Evolutionary conservation across 2,113 vertebrate genomes (phyloP), one percentile per base, ranked within the genome.

Genomic region (Sinocyclocheilus maitianheensis): DNA sequence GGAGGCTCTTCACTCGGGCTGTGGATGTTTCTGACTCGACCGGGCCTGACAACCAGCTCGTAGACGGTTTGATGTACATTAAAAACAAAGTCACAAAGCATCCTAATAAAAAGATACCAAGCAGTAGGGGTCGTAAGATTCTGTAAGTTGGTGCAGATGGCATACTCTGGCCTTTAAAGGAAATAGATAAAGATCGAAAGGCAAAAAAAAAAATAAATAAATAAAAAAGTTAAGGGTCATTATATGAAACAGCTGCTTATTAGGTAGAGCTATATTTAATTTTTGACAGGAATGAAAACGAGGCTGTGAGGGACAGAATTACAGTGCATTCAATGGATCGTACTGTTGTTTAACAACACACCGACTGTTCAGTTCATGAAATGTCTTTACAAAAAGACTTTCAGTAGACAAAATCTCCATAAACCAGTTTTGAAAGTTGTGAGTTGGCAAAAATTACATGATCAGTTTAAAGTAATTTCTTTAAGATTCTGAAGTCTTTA

Each of bases 11-110:
- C 89, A 97, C 97, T 90, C 95, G 95, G 83, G 97, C 91, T 86
- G 97, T 95, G 77, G 97, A 96, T 48, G 95, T 96, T 86, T 96
- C 97, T 37, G 97, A 97, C 91, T 98, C 97, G 85, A 97, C 95
- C 0, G 97, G 96, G 88, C 96, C 95, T 53, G 96, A 96, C 90
- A 98, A 93, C 97, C 97, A 98, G 92, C 95, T 97, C 37, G 95
- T 97, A 88, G 97, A 97, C 55, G 97, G 98, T 88, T 99, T 99
- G 93, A 97, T 95, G 92, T 99, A 99, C 94, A 99, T 97, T 86
- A 99, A 94, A 92, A 98, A 96, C 92, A 97, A 94, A 86, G 96
- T 96, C 96, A 98, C 96, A 93, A 98, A 98, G 93, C 97, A 97
- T 94, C 96, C 97, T 93, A 99, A 94, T 83, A 98, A 90, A 90